Evolutionary conservation across 2,797 vertebrate species (phyloP).

Genomic region (Myotis planiceps): DNA sequence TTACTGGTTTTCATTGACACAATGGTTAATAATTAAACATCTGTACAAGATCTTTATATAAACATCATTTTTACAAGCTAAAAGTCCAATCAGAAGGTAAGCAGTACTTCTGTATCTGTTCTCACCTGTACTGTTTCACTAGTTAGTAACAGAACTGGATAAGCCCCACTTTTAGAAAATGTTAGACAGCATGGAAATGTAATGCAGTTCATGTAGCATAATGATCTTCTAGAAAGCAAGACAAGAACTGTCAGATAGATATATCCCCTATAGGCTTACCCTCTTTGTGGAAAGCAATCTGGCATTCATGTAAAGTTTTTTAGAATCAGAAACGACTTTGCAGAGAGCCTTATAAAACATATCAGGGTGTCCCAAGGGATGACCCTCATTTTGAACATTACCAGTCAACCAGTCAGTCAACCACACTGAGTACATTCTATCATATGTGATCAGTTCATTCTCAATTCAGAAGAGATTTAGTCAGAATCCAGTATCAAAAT

Average conservation of each 20-base stretch:
- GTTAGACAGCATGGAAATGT: neutral
- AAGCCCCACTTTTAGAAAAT: constrained; percentile 41
- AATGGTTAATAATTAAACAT: constrained; percentile 54
- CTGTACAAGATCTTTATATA: constrained; percentile 42
- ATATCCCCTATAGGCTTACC: neutral
- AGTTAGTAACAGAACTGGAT: constrained; percentile 15
- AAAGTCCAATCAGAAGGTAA: constrained; percentile 30
- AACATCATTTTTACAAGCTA: constrained; percentile 62
- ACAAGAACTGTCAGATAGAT: constrained; percentile 41
- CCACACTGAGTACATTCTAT: neutral
- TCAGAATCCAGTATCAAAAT: neutral
- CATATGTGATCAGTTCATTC: neutral
- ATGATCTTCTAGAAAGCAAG: constrained; percentile 50
- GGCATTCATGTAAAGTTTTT: neutral
- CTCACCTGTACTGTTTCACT: constrained; percentile 27
- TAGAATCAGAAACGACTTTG: neutral
- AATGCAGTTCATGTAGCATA: neutral
- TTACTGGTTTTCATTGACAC: constrained; percentile 53
- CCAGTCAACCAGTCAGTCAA: neutral
- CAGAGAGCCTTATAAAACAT: constrained; percentile 15
- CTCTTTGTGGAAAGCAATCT: constrained; percentile 26
- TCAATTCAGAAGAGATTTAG: constrained; percentile 20
- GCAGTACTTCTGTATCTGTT: constrained; percentile 24
- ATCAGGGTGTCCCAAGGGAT: neutral
- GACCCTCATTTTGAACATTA: neutral